Base-by-base conservation (phyloP, 2,888 invertebrate genomes). In the Heteromurus nitidus region DNA sequence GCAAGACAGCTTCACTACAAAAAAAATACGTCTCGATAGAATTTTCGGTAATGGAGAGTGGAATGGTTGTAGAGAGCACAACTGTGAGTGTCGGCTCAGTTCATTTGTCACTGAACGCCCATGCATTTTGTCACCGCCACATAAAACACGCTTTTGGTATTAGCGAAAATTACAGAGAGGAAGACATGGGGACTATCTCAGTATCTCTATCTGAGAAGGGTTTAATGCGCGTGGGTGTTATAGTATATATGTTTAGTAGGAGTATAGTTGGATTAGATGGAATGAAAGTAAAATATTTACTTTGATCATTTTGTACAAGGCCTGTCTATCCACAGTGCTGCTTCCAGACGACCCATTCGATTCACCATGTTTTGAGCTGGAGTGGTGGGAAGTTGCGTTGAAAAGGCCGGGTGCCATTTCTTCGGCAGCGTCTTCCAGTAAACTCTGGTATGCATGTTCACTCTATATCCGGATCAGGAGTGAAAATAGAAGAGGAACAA, bases 231-330 rank as follows among this genome's bases (percentile, higher is more conserved):
- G n/a, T n/a, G n/a, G n/a, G n/a, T n/a, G n/a, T n/a, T n/a, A n/a
- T n/a, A n/a, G n/a, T n/a, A n/a, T n/a, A n/a, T n/a, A n/a, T n/a
- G n/a, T n/a, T n/a, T n/a, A n/a, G n/a, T n/a, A n/a, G n/a, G n/a
- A n/a, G n/a, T n/a, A n/a, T n/a, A n/a, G n/a, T n/a, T n/a, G n/a
- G n/a, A n/a, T 36, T 5, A 36, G 36, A 36, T 9, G 13, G 36
- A 36, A 13, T 9, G 36, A 36, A 36, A 36, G 36, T 36, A 36
- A 36, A 36, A 36, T 36, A 36, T 64, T 60, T 73, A 85, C 85
- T 74, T 82, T 83, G 65, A 85, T 85, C 68, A 85, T 79, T 83
- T 84, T 85, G 84, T 85, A 85, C 31, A 85, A 75, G 36, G 80
- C 44, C 22, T 83, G 84, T 47, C 85, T 70, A 30, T 83, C 84